Evolutionary conservation across 1,140 invertebrate species (phyloP), one percentile per base, ranked within the genome.

Genomic region (Drosophila sulfurigaster): DNA sequence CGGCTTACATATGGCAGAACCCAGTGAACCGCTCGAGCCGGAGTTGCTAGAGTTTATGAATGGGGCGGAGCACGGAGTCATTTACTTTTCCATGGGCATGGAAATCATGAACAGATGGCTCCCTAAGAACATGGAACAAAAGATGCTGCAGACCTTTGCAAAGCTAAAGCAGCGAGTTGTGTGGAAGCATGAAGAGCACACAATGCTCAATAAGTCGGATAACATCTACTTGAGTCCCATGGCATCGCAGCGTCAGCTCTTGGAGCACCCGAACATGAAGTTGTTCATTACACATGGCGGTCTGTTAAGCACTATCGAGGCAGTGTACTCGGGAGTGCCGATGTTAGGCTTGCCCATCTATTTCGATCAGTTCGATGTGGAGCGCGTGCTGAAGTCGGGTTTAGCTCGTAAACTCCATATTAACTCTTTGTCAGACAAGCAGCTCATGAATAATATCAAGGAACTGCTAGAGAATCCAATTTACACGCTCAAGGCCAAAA

Each of bases 201-300:
- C 62, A 5, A 41, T 92, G 45, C 69, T 86, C 4, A 91, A 91
- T 46, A 82, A 92, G 32, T 52, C 74, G 82, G 79, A 93, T 0
- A 97, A 97, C 82, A 94, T 97, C 0, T 94, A 94, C 81, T 91
- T 95, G 0, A 94, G 94, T 0, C 16, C 93, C 54, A 1, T 93
- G 91, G 16, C 94, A 0, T 93, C 94, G 0, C 94, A 94, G 73
- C 92, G 93, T n/a, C 88, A 92, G 43, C 46, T 94, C 1, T 64
- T 94, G 46, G 93, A 91, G 67, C 90, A 82, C 62, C 80, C 62
- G 6, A 75, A 82, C 13, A 30, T 79, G 0, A 63, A 63, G 0
- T 52, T 82, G 0, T 76, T 82, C 13, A 82, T 82, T 20, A 76
- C 57, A 1, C 66, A 82, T 13, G 80, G 80, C 6, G 80, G 80